A percentile compares a stretch with the other conserved stretches of the same genome.
Evolutionary conservation across 2,113 vertebrate species (phyloP).

Genomic region (Ammodytes marinus): DNA sequence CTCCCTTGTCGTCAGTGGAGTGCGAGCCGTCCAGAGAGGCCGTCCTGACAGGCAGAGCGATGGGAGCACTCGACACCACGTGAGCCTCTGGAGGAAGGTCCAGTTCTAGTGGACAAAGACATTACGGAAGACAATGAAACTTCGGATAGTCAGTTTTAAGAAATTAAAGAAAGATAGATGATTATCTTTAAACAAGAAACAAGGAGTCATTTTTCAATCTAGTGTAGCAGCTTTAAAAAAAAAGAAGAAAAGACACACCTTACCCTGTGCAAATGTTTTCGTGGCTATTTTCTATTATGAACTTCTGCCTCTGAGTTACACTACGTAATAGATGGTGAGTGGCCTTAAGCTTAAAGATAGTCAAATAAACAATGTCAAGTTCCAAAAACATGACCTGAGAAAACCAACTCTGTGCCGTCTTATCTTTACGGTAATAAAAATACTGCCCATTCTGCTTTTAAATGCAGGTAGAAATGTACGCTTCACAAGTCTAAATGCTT

Average conservation of each 20-base stretch:
- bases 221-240: no score
- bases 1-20: conserved; percentile 95
- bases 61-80: conserved; percentile 87
- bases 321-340: not conserved
- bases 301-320: no score
- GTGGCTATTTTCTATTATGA: no score
- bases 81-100: conserved; percentile 91
- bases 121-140: not conserved
- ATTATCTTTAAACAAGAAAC: no score
- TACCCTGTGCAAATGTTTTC: no score
- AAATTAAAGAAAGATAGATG: not conserved
- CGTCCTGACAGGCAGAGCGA: conserved; percentile 90
- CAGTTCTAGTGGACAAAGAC: conserved; percentile 83
- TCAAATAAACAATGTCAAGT: not conserved
- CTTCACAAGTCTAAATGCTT: not conserved
- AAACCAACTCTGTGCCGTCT: not conserved
- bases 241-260: no score
- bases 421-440: not conserved
- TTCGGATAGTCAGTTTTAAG: not conserved
- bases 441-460: not conserved
- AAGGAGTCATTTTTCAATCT: no score
- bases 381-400: not conserved
- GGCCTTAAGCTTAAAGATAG: not conserved
- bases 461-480: not conserved
- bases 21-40: conserved; percentile 92